phyloP scores from a whole-genome alignment of 2,888 invertebrate species.

The Apoderus coryli region DNA sequence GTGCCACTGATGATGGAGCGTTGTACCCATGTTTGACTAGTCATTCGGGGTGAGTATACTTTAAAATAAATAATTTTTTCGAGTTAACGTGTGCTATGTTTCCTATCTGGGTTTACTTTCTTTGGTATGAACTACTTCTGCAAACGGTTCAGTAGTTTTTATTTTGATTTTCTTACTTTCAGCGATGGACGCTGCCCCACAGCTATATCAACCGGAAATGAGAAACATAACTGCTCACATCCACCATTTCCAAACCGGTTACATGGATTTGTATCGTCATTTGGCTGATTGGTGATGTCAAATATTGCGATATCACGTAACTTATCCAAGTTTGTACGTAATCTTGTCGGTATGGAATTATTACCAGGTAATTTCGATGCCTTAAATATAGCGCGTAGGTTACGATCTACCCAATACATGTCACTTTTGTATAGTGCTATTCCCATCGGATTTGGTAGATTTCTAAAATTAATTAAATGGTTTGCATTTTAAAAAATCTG shows the following conservation, averaged over 20 bases:
- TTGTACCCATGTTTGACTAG: no score
- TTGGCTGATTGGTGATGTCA: conserved; percentile 76
- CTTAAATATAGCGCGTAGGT: conserved; percentile 69
- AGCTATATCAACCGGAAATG: conserved; percentile 56
- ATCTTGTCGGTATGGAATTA: conserved; percentile 48
- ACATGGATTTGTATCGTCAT: conserved; percentile 70
- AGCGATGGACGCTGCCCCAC: conserved; percentile 37
- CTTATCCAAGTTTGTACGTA: conserved; percentile 72
- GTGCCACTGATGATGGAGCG: no score
- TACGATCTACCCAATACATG: conserved; percentile 92
- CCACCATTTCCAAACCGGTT: conserved; percentile 60
- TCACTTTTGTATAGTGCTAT: conserved; percentile 71
- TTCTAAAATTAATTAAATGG: no score
- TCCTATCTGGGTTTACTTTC: no score
- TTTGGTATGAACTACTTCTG: no score
- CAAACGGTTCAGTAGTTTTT: no score
- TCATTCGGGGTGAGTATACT: no score
- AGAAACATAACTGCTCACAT: conserved; percentile 93
- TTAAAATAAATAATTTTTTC: no score
- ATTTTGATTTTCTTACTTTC: no score
- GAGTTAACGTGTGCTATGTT: no score
- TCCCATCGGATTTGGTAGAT: conserved; percentile 88
- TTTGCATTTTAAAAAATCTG: no score
- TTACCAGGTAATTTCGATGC: conserved; percentile 67
- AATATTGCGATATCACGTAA: conserved; percentile 85